Evolutionary conservation across 2,888 invertebrate species (phyloP).

Genomic region (Stenodema calcarata): DNA sequence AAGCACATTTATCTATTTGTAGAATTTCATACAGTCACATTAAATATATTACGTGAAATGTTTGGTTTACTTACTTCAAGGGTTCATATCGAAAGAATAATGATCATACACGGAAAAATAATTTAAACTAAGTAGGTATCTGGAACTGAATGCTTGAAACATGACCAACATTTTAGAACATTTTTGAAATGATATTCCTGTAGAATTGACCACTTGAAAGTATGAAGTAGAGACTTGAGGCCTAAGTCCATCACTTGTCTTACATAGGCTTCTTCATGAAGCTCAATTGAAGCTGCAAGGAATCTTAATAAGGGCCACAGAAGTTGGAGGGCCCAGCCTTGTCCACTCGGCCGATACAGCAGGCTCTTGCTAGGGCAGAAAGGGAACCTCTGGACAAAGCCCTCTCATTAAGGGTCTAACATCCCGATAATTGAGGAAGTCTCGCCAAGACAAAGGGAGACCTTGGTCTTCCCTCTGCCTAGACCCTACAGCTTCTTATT

Average conservation of each 20-base stretch:
- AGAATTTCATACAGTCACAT: too few species aligned
- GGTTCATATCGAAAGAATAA: too few species aligned
- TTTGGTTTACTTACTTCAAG: too few species aligned
- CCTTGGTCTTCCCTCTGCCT: constrained; percentile 11
- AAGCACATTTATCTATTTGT: too few species aligned
- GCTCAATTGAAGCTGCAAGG: constrained; percentile 21
- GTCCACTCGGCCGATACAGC: not conserved
- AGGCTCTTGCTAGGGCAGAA: constrained; percentile 41
- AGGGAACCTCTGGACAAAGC: constrained; percentile 33
- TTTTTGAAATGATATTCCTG: too few species aligned
- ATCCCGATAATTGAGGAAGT: constrained; percentile 44
- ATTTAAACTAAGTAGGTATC: too few species aligned
- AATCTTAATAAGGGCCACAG: constrained; percentile 13
- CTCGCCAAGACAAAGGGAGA: constrained; percentile 40
- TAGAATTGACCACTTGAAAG: not conserved
- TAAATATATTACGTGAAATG: too few species aligned
- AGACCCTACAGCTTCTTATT: not conserved
- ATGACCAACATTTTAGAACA: too few species aligned
- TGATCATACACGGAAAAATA: too few species aligned
- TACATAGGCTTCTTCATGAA: not conserved
- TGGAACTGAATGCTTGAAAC: too few species aligned
- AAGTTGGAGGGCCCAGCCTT: constrained; percentile 1
- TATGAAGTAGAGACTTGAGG: not conserved
- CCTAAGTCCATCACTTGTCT: not conserved
- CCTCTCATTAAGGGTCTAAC: constrained; percentile 47